Percentiles rank a stretch among this genome's conserved stretches.
Conservation (phyloP, 2,113 vertebrate genomes). For the Acanthochromis polyacanthus region DNA sequence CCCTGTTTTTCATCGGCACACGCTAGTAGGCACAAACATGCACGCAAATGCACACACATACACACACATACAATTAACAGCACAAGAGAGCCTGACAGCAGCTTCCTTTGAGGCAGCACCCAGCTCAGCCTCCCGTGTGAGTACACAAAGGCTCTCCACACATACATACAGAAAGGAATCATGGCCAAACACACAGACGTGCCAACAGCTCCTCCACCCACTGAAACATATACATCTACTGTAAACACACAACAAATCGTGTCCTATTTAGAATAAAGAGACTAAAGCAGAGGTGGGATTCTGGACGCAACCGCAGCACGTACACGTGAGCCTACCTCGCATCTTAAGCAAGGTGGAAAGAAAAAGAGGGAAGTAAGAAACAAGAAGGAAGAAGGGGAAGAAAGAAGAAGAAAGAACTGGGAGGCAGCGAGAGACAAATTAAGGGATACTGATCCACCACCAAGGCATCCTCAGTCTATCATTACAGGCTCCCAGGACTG, state of each 20-base stretch:
- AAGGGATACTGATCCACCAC: not conserved
- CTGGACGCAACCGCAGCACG: conserved; percentile 2
- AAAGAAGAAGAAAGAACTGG: not conserved
- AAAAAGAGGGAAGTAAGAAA: conserved; percentile 11
- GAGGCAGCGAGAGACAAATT: conserved; percentile 10
- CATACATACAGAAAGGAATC: conserved; percentile 23
- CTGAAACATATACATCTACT: conserved; percentile 14
- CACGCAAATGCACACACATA: conserved; percentile 31
- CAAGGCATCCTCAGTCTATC: conserved; percentile 5
- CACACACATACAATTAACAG: conserved; percentile 58
- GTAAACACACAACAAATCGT: conserved; percentile 30
- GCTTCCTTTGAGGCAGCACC: conserved; percentile 65
- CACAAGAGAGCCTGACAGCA: conserved; percentile 62
- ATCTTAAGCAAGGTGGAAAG: conserved; percentile 16
- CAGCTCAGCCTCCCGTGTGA: conserved; percentile 48
- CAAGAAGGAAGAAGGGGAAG: not conserved
- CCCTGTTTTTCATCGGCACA: conserved; percentile 69
- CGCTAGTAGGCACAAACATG: conserved; percentile 56
- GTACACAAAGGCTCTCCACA: conserved; percentile 50
- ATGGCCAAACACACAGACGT: conserved; percentile 25
- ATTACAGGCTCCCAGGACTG: not conserved
- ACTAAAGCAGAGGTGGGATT: conserved; percentile 23
- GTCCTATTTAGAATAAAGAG: conserved; percentile 51
- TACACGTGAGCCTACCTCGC: conserved; percentile 12
- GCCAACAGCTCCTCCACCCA: conserved; percentile 42